phyloP scores from a whole-genome alignment of 2,888 invertebrate genomes.

The Drosophila algonquin region DNA sequence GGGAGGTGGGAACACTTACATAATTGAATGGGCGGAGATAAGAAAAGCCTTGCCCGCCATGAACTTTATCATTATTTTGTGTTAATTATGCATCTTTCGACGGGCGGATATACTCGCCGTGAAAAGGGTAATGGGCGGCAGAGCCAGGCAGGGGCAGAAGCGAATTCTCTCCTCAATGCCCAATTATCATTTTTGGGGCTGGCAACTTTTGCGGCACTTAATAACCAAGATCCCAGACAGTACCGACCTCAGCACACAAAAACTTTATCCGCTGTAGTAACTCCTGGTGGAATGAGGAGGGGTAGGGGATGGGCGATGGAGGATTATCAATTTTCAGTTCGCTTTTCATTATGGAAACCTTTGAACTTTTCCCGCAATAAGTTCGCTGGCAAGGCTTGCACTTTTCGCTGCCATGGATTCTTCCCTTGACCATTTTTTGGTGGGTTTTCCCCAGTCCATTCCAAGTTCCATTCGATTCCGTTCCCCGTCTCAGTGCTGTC shows the following conservation, averaged over 20 bases:
- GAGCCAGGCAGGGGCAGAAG: not conserved
- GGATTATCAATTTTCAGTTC: constrained; percentile 72
- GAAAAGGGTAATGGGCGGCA: not conserved
- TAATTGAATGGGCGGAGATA: constrained; percentile 51
- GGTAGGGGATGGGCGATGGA: not conserved
- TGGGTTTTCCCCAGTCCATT: not conserved
- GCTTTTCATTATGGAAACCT: constrained; percentile 68
- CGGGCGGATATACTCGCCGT: constrained; percentile 19
- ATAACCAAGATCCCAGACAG: constrained; percentile 60
- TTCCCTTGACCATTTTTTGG: constrained; percentile 37
- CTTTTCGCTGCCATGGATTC: constrained; percentile 37
- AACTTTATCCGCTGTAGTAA: constrained; percentile 66
- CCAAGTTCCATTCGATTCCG: too few relatives aligned
- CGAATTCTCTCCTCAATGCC: constrained; percentile 63
- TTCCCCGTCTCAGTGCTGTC: constrained; percentile 38
- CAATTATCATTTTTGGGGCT: constrained; percentile 73
- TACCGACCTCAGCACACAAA: constrained; percentile 23
- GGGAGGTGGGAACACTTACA: constrained; percentile 35
- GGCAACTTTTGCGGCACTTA: constrained; percentile 73
- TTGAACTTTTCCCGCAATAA: constrained; percentile 68
- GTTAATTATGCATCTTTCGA: constrained; percentile 77
- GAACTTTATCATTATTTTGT: constrained; percentile 78
- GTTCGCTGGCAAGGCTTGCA: constrained; percentile 57
- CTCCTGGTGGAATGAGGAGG: constrained; percentile 15
- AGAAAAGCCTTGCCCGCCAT: constrained; percentile 61